phyloP scores from a whole-genome alignment of 2,797 vertebrate species.

The Trachurus trachurus region DNA sequence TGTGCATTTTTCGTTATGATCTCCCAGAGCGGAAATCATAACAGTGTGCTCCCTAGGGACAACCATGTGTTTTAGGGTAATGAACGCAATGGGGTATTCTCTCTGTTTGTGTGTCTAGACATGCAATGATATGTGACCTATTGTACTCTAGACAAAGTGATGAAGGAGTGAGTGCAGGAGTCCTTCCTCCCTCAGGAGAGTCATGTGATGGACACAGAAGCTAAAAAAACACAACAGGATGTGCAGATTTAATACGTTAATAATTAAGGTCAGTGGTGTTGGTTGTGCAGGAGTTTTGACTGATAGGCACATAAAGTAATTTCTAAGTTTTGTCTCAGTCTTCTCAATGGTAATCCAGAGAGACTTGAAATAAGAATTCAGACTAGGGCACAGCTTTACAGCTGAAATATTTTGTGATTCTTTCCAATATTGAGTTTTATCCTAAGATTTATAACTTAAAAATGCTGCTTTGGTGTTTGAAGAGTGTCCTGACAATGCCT shows the following conservation, averaged over 20 bases:
- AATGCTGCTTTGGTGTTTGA: slow-evolving; percentile 2
- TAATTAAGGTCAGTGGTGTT: not conserved
- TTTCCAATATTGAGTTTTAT: not conserved
- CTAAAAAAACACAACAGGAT: slow-evolving; percentile 15
- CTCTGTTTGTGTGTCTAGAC: slow-evolving; percentile 71
- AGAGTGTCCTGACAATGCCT: not conserved
- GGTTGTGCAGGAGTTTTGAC: not conserved
- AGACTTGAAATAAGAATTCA: not conserved
- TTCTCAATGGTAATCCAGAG: slow-evolving; percentile 4
- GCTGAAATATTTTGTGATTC: not conserved
- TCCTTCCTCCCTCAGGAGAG: slow-evolving; percentile 45
- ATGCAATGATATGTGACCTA: slow-evolving; percentile 69
- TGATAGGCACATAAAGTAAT: not conserved
- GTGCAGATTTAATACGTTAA: slow-evolving; percentile 14
- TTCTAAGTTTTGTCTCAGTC: not conserved
- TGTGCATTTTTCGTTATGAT: slow-evolving; percentile 53
- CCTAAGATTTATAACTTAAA: not conserved
- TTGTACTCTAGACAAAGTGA: slow-evolving; percentile 68
- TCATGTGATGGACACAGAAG: slow-evolving; percentile 12
- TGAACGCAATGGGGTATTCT: slow-evolving; percentile 70
- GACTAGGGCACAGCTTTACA: not conserved
- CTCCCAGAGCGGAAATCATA: slow-evolving; percentile 68
- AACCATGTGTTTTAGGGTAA: slow-evolving; percentile 71
- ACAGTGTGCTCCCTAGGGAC: slow-evolving; percentile 57
- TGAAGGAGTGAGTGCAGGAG: slow-evolving; percentile 49